A percentile compares a stretch with the other conserved stretches of the same genome.
These are phyloP conservation scores for Delichon dasypus DNA, from an alignment of 2,797 vertebrate species.

Conservation along the genomic window DNA sequence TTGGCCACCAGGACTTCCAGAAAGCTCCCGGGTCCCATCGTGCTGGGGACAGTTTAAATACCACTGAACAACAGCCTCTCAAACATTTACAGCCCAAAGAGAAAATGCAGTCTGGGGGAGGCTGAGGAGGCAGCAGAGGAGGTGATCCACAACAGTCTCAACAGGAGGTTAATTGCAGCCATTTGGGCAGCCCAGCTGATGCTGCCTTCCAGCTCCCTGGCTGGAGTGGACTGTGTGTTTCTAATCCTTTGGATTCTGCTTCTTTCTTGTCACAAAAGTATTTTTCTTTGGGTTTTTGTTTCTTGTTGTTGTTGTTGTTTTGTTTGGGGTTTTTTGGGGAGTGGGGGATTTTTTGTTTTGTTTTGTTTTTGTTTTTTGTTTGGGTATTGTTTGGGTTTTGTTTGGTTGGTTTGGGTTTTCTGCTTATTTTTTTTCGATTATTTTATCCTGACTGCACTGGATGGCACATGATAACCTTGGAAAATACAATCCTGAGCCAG, in stretches of 20 bases:
- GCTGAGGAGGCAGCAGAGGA: not conserved
- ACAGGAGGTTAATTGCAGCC: not conserved
- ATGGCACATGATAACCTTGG: not conserved
- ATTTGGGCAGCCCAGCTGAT: conserved; percentile 2
- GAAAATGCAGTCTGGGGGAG: not conserved
- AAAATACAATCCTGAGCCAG: not conserved
- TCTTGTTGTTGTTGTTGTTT: too few relatives aligned
- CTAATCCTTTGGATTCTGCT: not conserved
- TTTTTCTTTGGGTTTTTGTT: not conserved
- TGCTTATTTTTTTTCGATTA: not conserved
- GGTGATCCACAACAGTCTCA: not conserved
- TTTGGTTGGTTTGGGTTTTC: too few relatives aligned
- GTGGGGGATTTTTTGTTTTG: too few relatives aligned
- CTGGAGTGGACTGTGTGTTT: not conserved
- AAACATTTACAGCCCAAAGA: not conserved
- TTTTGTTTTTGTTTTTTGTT: not conserved
- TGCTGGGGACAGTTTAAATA: not conserved
- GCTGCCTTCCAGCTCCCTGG: not conserved
- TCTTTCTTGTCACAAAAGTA: not conserved
- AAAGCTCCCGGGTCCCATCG: not conserved
- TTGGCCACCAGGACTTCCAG: not conserved
- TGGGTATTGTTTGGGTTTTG: too few relatives aligned
- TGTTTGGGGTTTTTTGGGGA: not conserved
- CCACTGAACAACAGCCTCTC: not conserved
- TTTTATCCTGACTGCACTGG: not conserved